Evolutionary conservation across 2,113 vertebrate genomes (phyloP).

Genomic region (Apaloderma vittatum): DNA sequence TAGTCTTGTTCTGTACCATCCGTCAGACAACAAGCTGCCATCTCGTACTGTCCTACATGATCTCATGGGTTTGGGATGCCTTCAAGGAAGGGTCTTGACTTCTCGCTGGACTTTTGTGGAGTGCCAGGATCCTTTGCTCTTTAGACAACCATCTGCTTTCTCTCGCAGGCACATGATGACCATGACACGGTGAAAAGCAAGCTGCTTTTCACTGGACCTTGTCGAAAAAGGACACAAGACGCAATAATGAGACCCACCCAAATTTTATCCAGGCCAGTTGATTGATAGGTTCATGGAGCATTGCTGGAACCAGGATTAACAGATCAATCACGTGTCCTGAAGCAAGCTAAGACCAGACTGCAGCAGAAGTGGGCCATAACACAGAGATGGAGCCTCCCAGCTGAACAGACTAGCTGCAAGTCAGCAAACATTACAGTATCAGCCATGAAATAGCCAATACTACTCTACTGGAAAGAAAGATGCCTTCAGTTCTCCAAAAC

Average conservation of each 20-base stretch:
- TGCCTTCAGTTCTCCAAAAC: not conserved
- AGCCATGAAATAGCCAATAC: not conserved
- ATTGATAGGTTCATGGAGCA: not conserved
- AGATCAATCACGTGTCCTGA: fast-evolving
- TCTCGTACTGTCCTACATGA: not conserved
- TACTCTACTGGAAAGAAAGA: not conserved
- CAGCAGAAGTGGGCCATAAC: not conserved
- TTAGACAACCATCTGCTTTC: not conserved
- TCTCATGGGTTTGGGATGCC: not conserved
- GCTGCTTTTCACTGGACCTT: not conserved
- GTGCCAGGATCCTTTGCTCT: not conserved
- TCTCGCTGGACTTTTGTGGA: not conserved
- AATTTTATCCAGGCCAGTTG: not conserved
- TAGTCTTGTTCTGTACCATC: not conserved
- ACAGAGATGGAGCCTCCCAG: not conserved
- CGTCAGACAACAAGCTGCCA: not conserved
- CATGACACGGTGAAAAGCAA: not conserved
- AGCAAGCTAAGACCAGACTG: not conserved
- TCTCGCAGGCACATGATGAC: not conserved
- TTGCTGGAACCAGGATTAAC: not conserved
- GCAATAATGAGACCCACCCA: not conserved
- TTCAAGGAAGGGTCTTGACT: not conserved
- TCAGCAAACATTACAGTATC: not conserved
- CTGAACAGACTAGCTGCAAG: not conserved
- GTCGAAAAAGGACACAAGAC: not conserved